Conservation (phyloP, 2,797 vertebrate species). For the Manis pentadactyla region DNA sequence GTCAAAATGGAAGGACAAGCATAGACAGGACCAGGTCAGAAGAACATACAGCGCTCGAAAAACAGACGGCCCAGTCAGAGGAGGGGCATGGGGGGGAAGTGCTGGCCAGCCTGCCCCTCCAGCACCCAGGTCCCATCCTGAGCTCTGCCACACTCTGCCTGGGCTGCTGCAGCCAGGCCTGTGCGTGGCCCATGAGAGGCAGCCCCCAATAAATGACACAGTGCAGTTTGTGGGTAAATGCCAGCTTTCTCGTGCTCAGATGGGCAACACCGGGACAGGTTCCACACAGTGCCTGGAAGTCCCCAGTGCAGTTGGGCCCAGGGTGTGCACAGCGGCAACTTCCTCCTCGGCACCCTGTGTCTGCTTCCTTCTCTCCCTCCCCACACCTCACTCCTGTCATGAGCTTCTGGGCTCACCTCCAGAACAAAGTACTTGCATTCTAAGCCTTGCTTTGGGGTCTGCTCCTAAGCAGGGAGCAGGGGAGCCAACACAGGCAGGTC, state of each 20-base stretch:
- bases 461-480: not conserved
- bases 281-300: no score
- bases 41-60: no score
- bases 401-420: not conserved
- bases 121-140: not conserved
- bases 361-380: not conserved
- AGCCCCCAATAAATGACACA: not conserved
- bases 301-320: not conserved
- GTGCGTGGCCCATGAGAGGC: no score
- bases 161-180: not conserved
- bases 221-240: rapidly evolving
- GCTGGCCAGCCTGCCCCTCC: rapidly evolving
- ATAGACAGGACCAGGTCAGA: not conserved
- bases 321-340: not conserved
- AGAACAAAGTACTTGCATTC: no score
- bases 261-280: rapidly evolving
- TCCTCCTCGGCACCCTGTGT: rapidly evolving
- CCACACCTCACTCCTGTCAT: rapidly evolving
- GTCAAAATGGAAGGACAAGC: not conserved
- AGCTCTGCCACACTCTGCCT: not conserved
- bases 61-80: no score
- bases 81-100: no score
- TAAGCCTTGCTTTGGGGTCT: not conserved
- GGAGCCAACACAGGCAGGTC: not conserved
- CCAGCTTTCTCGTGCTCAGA: rapidly evolving